A percentile compares a stretch with the other conserved stretches of the same genome.
Evolutionary conservation across 2,113 vertebrate species (phyloP).

Genomic region (Corythaeola cristata): DNA sequence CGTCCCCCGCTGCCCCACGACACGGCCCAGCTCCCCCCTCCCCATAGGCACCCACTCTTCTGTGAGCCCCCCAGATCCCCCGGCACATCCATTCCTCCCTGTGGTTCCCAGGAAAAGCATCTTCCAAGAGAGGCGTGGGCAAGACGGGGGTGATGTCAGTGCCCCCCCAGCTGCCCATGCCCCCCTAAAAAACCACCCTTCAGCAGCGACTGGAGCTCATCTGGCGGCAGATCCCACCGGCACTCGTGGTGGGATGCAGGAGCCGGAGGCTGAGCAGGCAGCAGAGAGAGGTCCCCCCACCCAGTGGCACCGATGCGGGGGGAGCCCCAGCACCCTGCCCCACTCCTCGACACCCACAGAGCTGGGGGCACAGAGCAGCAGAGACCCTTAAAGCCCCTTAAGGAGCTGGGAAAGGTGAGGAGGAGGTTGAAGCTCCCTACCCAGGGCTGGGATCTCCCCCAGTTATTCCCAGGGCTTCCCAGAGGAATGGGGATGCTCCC

Average conservation of each 20-base stretch:
- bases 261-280: accelerated
- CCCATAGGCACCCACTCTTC: accelerated
- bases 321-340: not conserved
- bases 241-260: not conserved
- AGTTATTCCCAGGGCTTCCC: not conserved
- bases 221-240: not conserved
- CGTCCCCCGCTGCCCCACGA: not conserved
- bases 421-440: not conserved
- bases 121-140: not conserved
- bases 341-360: not conserved
- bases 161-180: not conserved
- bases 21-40: not conserved
- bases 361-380: not conserved
- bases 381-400: not conserved
- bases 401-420: not conserved
- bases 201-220: not conserved
- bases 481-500: not conserved
- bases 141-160: no score
- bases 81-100: no score
- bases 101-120: not conserved
- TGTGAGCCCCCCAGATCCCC: not conserved
- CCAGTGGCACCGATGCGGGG: accelerated
- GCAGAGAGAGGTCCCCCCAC: not conserved
- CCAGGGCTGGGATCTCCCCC: not conserved
- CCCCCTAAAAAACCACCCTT: accelerated